These are phyloP conservation scores for Caerostris darwini DNA, from an alignment of 1,140 invertebrate species.

Conservation along the genomic window DNA sequence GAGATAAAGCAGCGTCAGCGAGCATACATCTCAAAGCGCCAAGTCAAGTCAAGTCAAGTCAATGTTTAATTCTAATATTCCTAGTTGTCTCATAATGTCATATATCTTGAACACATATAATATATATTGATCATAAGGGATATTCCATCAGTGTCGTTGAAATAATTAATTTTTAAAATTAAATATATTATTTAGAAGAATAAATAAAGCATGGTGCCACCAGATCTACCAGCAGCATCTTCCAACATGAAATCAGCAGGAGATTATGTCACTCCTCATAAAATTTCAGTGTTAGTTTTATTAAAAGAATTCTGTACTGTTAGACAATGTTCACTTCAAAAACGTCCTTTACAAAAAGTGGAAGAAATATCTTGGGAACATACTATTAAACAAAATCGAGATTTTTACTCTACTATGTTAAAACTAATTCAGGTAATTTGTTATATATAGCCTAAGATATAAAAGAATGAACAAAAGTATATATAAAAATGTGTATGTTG, in stretches of 20 bases:
- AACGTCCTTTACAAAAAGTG: neutral
- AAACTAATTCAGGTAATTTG: constrained; percentile 81
- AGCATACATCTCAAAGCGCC: too few species aligned
- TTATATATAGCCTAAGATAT: neutral
- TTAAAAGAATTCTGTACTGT: constrained; percentile 80
- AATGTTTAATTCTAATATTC: too few species aligned
- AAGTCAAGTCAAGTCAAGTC: too few species aligned
- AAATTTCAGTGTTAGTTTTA: constrained; percentile 81
- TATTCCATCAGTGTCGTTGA: too few species aligned
- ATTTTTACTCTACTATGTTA: constrained; percentile 81
- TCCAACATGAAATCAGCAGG: constrained; percentile 27
- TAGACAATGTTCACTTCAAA: constrained; percentile 54
- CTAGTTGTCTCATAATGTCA: too few species aligned
- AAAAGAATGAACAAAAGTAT: too few species aligned
- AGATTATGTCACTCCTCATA: constrained; percentile 81
- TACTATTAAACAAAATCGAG: constrained; percentile 78
- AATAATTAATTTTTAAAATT: too few species aligned
- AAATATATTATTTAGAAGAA: too few species aligned
- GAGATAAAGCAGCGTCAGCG: too few species aligned
- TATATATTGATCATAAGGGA: too few species aligned
- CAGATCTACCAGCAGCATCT: constrained; percentile 13
- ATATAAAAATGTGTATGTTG: too few species aligned
- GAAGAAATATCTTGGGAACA: constrained; percentile 79
- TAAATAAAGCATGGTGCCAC: constrained; percentile 40
- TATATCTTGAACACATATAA: too few species aligned